These are phyloP conservation scores for Spodoptera exigua DNA, from an alignment of 2,888 invertebrate species.

Conservation along the genomic window DNA sequence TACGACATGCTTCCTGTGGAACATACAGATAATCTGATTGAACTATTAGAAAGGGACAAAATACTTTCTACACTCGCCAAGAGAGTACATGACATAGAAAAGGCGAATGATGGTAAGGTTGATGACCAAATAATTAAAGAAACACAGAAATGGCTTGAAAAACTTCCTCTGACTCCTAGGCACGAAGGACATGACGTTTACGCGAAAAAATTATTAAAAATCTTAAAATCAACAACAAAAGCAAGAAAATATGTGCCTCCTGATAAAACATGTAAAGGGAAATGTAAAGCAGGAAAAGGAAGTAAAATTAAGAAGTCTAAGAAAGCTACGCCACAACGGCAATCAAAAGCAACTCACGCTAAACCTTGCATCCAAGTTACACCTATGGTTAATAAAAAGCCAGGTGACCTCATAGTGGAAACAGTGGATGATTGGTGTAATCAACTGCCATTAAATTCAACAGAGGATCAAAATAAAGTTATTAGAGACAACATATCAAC, in stretches of 20 bases:
- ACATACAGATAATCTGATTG: constrained; percentile 54
- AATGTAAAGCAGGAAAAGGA: constrained; percentile 44
- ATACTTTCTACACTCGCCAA: constrained; percentile 70
- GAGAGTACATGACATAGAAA: constrained; percentile 73
- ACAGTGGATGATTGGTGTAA: constrained; percentile 73
- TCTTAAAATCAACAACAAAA: constrained; percentile 64
- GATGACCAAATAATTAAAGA: constrained; percentile 69
- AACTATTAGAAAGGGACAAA: constrained; percentile 69
- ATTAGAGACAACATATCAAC: constrained; percentile 66
- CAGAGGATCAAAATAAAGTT: constrained; percentile 55
- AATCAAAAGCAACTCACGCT: constrained; percentile 42
- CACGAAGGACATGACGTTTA: constrained; percentile 57
- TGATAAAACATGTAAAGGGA: constrained; percentile 35
- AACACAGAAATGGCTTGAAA: constrained; percentile 71
- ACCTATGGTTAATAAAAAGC: constrained; percentile 55
- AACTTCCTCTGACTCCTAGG: constrained; percentile 65
- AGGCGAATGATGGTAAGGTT: constrained; percentile 43
- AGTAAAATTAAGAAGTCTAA: constrained; percentile 18
- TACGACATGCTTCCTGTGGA: constrained; percentile 70
- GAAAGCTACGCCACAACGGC: constrained; percentile 6
- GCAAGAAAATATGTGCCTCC: constrained; percentile 65
- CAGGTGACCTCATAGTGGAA: constrained; percentile 70
- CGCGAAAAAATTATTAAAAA: constrained; percentile 61
- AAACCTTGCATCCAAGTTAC: constrained; percentile 30
- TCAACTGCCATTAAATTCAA: constrained; percentile 64